These are phyloP conservation scores for Sebastiscus tertius DNA, from an alignment of 2,797 vertebrate genomes.

Conservation along the genomic window DNA sequence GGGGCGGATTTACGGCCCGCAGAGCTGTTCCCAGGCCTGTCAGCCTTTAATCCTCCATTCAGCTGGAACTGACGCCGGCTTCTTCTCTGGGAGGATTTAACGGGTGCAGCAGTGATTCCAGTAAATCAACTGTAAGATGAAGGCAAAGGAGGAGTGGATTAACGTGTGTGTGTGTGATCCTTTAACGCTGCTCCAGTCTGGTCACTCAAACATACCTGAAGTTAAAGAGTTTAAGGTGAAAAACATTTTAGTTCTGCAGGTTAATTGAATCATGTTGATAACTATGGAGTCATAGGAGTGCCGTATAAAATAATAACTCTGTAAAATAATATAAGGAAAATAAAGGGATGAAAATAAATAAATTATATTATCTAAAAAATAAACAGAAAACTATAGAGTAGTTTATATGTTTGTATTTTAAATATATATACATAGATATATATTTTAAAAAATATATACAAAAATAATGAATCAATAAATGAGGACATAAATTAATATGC, in stretches of 20 bases:
- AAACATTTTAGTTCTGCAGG: background rate
- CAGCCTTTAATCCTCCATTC: slow-evolving; percentile 84
- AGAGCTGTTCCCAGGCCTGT: slow-evolving; percentile 82
- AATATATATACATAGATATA: too few relatives aligned
- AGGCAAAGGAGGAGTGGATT: slow-evolving; percentile 36
- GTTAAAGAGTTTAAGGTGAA: background rate
- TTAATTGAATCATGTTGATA: background rate
- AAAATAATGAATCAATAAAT: too few relatives aligned
- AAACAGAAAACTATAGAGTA: too few relatives aligned
- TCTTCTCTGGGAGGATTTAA: slow-evolving; percentile 79
- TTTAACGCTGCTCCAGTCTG: background rate
- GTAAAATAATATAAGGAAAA: too few relatives aligned
- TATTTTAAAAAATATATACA: too few relatives aligned
- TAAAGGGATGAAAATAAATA: too few relatives aligned
- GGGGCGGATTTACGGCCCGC: slow-evolving; percentile 80
- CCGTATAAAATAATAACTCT: too few relatives aligned
- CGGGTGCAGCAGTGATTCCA: slow-evolving; percentile 81
- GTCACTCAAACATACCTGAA: background rate
- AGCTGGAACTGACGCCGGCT: slow-evolving; percentile 79
- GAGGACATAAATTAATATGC: too few relatives aligned
- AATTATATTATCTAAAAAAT: too few relatives aligned
- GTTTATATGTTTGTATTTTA: too few relatives aligned
- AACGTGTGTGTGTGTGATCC: background rate
- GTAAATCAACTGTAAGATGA: slow-evolving; percentile 71
- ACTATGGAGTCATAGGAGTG: too few relatives aligned